Evolutionary conservation across 2,888 invertebrate genomes (phyloP).

Genomic region (Busseola fusca): DNA sequence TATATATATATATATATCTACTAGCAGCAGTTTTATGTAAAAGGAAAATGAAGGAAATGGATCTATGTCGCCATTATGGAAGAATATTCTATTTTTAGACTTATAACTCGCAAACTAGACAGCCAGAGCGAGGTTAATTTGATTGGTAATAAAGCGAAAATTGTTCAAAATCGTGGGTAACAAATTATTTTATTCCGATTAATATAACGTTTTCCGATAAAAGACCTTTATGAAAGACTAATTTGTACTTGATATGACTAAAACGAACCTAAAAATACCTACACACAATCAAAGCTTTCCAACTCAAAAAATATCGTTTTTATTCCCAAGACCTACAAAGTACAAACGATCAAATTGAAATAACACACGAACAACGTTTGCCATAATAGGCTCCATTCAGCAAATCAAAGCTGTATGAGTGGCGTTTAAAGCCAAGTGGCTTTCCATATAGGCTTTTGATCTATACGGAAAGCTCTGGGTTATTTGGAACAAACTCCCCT

Average conservation of each 20-base stretch:
- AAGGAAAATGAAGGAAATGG: conserved; percentile 10
- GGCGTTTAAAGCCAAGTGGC: conserved; percentile 60
- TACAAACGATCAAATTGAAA: conserved; percentile 46
- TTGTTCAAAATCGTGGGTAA: not conserved
- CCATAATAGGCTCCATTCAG: conserved; percentile 56
- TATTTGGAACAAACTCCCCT: conserved; percentile 53
- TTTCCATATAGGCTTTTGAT: conserved; percentile 61
- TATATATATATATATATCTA: too few species aligned
- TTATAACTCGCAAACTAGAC: conserved; percentile 1
- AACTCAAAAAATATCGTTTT: conserved; percentile 24
- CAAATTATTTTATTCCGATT: not conserved
- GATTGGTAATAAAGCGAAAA: not conserved
- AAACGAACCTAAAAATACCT: conserved; percentile 12
- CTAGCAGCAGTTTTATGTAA: not conserved
- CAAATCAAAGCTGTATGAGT: conserved; percentile 57
- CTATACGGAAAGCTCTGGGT: conserved; percentile 53
- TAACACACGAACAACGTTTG: conserved; percentile 50
- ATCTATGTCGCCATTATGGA: not conserved
- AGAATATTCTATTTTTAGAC: conserved; percentile 17
- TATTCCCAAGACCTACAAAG: conserved; percentile 31
- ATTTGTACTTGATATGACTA: not conserved
- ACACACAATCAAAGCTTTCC: not conserved
- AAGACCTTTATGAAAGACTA: not conserved
- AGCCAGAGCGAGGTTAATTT: not conserved
- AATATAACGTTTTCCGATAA: not conserved